Percentiles rank a stretch among this genome's conserved stretches.
Conservation (phyloP, 2,888 invertebrate genomes). For the Nomada ferruginata region DNA sequence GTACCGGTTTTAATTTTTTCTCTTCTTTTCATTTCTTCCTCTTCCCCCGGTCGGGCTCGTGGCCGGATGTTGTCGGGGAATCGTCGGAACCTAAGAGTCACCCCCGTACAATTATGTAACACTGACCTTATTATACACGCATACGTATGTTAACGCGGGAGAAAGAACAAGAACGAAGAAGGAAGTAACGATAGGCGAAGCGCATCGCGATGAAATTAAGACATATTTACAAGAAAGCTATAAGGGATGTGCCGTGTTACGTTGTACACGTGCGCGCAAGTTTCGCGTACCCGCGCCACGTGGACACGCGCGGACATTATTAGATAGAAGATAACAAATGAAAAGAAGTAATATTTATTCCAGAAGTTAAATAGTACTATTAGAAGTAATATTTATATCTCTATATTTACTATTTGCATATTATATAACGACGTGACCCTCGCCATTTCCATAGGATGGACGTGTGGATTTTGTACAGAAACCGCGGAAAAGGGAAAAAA, state of each 20-base stretch:
- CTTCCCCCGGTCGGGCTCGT: not conserved
- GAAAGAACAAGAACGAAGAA: not conserved
- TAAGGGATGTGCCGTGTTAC: constrained; percentile 8
- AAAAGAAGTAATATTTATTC: constrained; percentile 71
- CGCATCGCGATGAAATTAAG: constrained; percentile 50
- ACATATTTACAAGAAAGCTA: constrained; percentile 44
- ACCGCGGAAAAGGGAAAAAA: not conserved
- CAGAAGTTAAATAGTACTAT: constrained; percentile 69
- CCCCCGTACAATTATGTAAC: constrained; percentile 46
- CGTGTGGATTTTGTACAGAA: constrained; percentile 41
- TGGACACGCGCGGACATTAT: not conserved
- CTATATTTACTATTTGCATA: constrained; percentile 67
- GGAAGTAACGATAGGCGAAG: constrained; percentile 23
- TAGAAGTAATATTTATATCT: constrained; percentile 75
- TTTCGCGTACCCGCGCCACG: not conserved
- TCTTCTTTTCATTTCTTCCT: not conserved
- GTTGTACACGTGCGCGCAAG: not conserved
- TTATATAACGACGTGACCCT: constrained; percentile 46
- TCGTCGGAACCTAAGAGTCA: constrained; percentile 45
- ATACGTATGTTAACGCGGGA: not conserved
- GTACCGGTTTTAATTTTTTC: not conserved
- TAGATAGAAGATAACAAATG: constrained; percentile 58
- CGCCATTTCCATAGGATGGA: constrained; percentile 40
- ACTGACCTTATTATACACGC: constrained; percentile 2
- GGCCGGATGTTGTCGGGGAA: constrained; percentile 37